Evolutionary conservation across 2,113 vertebrate genomes (phyloP).

Genomic region (Morone saxatilis): DNA sequence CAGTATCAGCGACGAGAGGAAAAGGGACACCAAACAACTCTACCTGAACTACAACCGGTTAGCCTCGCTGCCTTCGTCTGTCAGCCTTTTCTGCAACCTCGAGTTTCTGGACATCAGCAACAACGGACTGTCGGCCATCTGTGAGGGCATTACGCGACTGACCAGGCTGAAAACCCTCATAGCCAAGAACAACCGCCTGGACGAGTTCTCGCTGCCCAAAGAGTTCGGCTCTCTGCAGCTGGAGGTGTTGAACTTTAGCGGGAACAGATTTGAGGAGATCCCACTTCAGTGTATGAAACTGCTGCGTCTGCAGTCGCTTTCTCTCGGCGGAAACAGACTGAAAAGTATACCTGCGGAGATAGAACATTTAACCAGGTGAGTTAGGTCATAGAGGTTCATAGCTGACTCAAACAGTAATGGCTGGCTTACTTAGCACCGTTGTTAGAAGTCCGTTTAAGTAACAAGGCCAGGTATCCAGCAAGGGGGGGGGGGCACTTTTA

Average conservation of each 20-base stretch:
- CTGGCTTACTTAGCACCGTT: not conserved
- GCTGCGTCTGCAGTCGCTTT: constrained; percentile 91
- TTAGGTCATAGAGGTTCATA: not conserved
- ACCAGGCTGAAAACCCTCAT: constrained; percentile 89
- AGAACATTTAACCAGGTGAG: constrained; percentile 90
- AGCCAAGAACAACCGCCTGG: constrained; percentile 96
- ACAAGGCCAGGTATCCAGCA: not conserved
- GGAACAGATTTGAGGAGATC: constrained; percentile 93
- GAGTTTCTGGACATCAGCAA: constrained; percentile 94
- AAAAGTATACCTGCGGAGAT: constrained; percentile 93
- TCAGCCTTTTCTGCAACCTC: constrained; percentile 88
- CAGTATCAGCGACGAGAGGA: constrained; percentile 81
- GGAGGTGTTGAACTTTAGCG: constrained; percentile 94
- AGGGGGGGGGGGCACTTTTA: not conserved
- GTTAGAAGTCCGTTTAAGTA: not conserved
- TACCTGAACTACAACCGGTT: constrained; percentile 89
- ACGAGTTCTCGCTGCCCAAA: constrained; percentile 92
- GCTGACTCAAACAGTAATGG: no score
- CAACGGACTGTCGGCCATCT: constrained; percentile 88
- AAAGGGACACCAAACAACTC: constrained; percentile 85
- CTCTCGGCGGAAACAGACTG: constrained; percentile 95
- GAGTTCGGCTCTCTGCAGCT: constrained; percentile 88
- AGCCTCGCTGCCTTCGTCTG: constrained; percentile 82
- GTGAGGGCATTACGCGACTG: constrained; percentile 87
- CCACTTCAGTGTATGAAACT: constrained; percentile 89